These are phyloP conservation scores for Hyperoodon ampullatus DNA, from an alignment of 2,113 vertebrate genomes.

Conservation along the genomic window DNA sequence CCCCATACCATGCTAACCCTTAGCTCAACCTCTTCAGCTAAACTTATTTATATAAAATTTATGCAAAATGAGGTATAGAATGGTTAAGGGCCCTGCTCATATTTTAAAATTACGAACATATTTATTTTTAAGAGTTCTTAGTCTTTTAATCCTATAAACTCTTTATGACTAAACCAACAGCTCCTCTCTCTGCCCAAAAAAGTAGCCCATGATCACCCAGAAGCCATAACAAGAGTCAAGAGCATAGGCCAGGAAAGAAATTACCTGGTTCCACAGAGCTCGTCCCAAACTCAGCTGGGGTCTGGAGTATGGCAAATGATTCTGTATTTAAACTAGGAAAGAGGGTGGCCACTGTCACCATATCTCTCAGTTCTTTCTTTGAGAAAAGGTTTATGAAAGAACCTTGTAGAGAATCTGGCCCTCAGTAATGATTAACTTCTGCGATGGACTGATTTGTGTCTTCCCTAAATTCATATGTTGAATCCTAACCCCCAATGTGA, in stretches of 20 bases:
- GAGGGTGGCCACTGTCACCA: too few relatives aligned
- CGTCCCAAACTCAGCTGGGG: not conserved
- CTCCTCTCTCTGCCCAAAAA: not conserved
- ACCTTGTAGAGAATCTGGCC: not conserved
- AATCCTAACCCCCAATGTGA: fast-evolving
- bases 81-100: not conserved
- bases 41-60: not conserved
- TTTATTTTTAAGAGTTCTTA: not conserved
- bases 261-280: not conserved
- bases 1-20: not conserved
- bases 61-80: not conserved
- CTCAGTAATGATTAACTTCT: not conserved
- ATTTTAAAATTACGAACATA: not conserved
- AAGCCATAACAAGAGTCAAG: not conserved
- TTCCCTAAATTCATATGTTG: not conserved
- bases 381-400: not conserved
- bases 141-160: not conserved
- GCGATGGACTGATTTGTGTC: not conserved
- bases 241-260: not conserved
- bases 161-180: not conserved
- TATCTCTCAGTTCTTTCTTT: too few relatives aligned
- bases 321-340: not conserved
- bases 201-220: not conserved
- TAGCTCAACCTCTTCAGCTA: not conserved
- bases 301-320: not conserved